Evolutionary conservation across 2,113 vertebrate genomes (phyloP).

Genomic region (Thinocorus orbignyianus): DNA sequence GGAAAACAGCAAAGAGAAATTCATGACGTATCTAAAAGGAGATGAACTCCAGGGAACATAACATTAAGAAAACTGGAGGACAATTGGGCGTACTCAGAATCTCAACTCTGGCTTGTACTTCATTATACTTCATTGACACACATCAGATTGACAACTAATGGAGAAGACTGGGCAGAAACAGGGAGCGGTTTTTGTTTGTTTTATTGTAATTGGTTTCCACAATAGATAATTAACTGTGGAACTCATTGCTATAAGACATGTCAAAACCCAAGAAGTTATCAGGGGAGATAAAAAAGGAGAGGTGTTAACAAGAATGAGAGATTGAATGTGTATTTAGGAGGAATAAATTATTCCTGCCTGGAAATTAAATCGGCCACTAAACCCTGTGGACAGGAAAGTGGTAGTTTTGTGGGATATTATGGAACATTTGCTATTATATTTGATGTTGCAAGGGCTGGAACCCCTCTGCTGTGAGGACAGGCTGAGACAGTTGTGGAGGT

Average conservation of each 20-base stretch:
- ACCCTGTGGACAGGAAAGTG: background rate
- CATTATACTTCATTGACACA: conserved; percentile 38
- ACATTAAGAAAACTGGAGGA: background rate
- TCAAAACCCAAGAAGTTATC: background rate
- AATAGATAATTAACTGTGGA: conserved; percentile 37
- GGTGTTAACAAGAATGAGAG: background rate
- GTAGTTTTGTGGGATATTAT: background rate
- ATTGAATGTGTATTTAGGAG: background rate
- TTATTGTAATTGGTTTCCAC: conserved; percentile 54
- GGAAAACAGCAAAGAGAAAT: background rate
- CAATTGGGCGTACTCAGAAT: background rate
- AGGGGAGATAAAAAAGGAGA: background rate
- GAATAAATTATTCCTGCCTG: background rate
- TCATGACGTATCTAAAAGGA: background rate
- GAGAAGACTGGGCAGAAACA: background rate
- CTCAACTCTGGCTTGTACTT: background rate
- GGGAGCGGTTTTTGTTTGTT: conserved; percentile 1
- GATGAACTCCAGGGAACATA: background rate
- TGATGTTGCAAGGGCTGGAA: too few species aligned
- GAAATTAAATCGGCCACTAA: background rate
- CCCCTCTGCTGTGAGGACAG: too few species aligned
- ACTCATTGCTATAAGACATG: background rate
- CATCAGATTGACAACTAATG: conserved; percentile 15
- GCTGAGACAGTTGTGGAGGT: too few species aligned
- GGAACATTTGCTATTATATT: background rate